These are phyloP conservation scores for Folsomia manolachei DNA, from an alignment of 2,888 invertebrate genomes.

Conservation along the genomic window DNA sequence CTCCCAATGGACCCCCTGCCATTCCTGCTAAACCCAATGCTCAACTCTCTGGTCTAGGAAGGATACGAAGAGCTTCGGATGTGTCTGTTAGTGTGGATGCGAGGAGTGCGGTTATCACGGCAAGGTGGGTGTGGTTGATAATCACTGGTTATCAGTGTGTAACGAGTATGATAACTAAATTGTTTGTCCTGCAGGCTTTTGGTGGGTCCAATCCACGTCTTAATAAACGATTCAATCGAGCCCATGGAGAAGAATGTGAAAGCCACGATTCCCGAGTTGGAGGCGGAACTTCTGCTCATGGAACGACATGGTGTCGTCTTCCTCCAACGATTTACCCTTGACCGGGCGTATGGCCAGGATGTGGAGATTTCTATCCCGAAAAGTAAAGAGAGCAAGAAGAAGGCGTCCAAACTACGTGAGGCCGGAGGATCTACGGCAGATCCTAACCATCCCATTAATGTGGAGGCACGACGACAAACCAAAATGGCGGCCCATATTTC, in stretches of 20 bases:
- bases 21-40: conserved; percentile 50
- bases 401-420: conserved; percentile 34
- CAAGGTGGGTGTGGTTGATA: conserved; percentile 35
- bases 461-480: conserved; percentile 46
- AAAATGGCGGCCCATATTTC: conserved; percentile 51
- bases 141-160: too few species aligned
- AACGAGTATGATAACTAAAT: neutral
- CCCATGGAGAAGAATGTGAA: conserved; percentile 49
- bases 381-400: conserved; percentile 36
- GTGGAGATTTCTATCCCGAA: conserved; percentile 51
- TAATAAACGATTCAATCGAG: conserved; percentile 48
- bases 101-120: conserved; percentile 49
- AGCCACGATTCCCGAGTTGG: conserved; percentile 50
- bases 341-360: conserved; percentile 50
- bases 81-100: conserved; percentile 50
- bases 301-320: conserved; percentile 51
- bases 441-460: conserved; percentile 43
- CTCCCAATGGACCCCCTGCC: conserved; percentile 48
- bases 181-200: conserved; percentile 39
- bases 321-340: conserved; percentile 49
- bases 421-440: conserved; percentile 34
- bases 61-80: conserved; percentile 46
- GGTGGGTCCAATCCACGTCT: conserved; percentile 47
- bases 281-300: conserved; percentile 49
- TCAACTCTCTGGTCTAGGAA: conserved; percentile 44